Percentiles rank a stretch among this genome's conserved stretches.
phyloP scores from a whole-genome alignment of 2,797 vertebrate species.

The Babyrousa celebensis region DNA sequence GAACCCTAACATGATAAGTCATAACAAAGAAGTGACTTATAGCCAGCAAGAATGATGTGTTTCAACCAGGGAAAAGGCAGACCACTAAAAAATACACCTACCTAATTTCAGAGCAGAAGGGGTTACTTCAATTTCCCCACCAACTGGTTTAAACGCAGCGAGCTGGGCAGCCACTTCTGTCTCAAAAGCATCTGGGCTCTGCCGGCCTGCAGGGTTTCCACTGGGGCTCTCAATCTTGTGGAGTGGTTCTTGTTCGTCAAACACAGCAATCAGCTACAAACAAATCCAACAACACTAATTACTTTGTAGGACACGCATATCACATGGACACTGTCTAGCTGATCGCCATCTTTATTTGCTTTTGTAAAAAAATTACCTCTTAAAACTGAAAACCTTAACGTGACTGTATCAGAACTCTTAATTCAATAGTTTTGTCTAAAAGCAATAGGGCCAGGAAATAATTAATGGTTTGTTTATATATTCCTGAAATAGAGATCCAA shows the following conservation, averaged over 20 bases:
- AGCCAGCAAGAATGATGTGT: not conserved
- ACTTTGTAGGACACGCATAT: conserved; percentile 56
- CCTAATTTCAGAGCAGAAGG: conserved; percentile 96
- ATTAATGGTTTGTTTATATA: not conserved
- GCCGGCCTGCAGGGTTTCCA: conserved; percentile 89
- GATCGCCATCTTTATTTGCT: conserved; percentile 25
- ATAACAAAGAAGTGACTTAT: not conserved
- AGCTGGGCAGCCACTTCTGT: conserved; percentile 93
- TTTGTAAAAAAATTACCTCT: conserved; percentile 47
- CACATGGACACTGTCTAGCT: not conserved
- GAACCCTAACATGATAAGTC: not conserved
- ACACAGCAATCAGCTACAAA: conserved; percentile 97
- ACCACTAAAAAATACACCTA: conserved; percentile 89
- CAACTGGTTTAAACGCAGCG: conserved; percentile 95
- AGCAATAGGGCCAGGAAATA: not conserved
- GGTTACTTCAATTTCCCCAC: conserved; percentile 98
- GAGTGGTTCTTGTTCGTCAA: conserved; percentile 95
- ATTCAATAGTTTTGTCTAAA: conserved; percentile 26
- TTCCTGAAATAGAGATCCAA: conserved; percentile 36
- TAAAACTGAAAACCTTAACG: conserved; percentile 10
- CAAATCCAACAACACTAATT: conserved; percentile 80
- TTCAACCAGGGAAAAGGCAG: not conserved
- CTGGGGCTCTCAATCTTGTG: conserved; percentile 88
- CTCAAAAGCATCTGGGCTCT: conserved; percentile 96
- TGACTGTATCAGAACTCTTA: conserved; percentile 23